Conservation (phyloP, 2,113 vertebrate genomes). For the Bubo scandiacus region DNA sequence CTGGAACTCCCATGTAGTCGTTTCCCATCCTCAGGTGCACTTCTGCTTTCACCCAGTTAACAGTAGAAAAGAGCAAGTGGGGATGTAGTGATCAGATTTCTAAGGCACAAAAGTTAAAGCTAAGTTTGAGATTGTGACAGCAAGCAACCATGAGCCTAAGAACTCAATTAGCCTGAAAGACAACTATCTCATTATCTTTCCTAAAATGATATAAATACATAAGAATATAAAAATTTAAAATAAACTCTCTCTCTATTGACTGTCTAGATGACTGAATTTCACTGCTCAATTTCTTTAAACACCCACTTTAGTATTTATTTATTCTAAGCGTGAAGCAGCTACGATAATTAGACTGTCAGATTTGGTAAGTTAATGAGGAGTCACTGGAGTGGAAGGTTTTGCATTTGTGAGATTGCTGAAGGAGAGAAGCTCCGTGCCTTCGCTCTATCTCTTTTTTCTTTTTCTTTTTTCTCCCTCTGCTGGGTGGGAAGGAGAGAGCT, state of each 20-base stretch:
- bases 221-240: constrained; percentile 79
- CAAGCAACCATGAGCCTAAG: constrained; percentile 60
- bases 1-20: constrained; percentile 25
- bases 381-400: constrained; percentile 74
- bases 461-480: constrained; percentile 38
- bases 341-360: constrained; percentile 85
- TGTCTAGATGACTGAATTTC: constrained; percentile 77
- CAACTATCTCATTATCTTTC: constrained; percentile 77
- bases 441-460: constrained; percentile 51
- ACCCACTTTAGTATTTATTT: constrained; percentile 84
- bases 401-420: constrained; percentile 70
- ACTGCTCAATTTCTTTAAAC: constrained; percentile 75
- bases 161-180: constrained; percentile 79
- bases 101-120: constrained; percentile 72
- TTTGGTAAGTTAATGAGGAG: constrained; percentile 81
- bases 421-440: constrained; percentile 52
- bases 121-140: constrained; percentile 75
- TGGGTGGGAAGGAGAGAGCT: constrained; percentile 69
- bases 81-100: constrained; percentile 70
- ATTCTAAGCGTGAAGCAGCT: constrained; percentile 77
- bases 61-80: constrained; percentile 61
- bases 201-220: constrained; percentile 75
- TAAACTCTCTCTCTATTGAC: constrained; percentile 77
- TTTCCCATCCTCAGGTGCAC: constrained; percentile 59
- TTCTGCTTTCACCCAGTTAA: constrained; percentile 53